phyloP scores from a whole-genome alignment of 2,113 vertebrate species.

The Hipposideros armiger region DNA sequence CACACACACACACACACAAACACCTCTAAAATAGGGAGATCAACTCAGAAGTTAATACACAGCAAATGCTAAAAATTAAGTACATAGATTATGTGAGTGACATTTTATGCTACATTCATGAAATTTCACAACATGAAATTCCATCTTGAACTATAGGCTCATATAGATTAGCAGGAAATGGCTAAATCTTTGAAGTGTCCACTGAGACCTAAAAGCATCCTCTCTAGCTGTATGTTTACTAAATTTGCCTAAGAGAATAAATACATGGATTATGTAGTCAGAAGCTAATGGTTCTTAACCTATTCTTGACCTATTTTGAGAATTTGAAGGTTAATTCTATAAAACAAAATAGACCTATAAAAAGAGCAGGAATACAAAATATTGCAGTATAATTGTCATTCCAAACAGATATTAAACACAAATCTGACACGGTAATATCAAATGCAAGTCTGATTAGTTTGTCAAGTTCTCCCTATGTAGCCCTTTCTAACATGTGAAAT shows the following conservation, averaged over 20 bases:
- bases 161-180: background rate
- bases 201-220: background rate
- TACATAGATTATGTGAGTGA: background rate
- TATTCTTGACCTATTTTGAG: background rate
- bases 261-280: background rate
- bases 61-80: background rate
- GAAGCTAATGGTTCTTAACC: background rate
- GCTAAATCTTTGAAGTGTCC: fast-evolving
- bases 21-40: background rate
- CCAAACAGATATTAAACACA: background rate
- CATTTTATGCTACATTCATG: background rate
- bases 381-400: background rate
- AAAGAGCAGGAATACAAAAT: background rate
- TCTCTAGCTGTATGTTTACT: background rate
- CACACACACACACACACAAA: background rate
- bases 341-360: background rate
- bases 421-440: background rate
- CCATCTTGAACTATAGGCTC: background rate
- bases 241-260: background rate
- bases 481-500: slow-evolving; percentile 57
- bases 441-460: slow-evolving; percentile 5
- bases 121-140: background rate
- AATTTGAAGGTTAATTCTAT: background rate
- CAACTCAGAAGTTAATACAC: background rate
- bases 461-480: background rate